Evolutionary conservation across 2,888 invertebrate species (phyloP).

Genomic region (Lysandra coridon): DNA sequence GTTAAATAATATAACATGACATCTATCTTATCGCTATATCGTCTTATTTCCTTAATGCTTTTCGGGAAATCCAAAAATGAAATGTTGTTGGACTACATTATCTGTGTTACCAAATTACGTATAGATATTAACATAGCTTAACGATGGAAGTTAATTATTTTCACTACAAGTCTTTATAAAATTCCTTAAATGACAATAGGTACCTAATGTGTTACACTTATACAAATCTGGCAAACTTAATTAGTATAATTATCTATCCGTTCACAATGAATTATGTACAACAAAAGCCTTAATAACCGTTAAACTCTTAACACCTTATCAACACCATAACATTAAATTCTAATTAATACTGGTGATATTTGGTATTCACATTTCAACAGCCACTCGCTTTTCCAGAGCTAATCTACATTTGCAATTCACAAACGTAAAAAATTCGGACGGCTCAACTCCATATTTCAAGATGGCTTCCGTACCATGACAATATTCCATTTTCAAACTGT

Average conservation of each 20-base stretch:
- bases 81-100: neutral
- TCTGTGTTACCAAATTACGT: neutral
- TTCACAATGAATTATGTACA: neutral
- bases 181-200: neutral
- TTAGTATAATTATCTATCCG: neutral
- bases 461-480: slow-evolving; percentile 69
- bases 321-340: neutral
- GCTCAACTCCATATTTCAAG: slow-evolving; percentile 62
- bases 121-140: neutral
- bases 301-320: neutral
- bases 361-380: neutral
- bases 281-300: neutral
- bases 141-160: neutral
- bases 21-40: neutral
- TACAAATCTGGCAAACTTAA: neutral
- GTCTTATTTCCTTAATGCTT: slow-evolving; percentile 1
- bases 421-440: slow-evolving; percentile 20
- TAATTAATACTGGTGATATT: slow-evolving; percentile 15
- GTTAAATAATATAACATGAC: neutral
- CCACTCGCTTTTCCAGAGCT: slow-evolving; percentile 20
- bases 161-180: neutral
- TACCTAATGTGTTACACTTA: neutral
- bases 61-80: neutral
- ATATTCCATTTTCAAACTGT: slow-evolving; percentile 41
- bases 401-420: slow-evolving; percentile 29